These are phyloP conservation scores for Prunella fulvescens DNA, from an alignment of 2,113 vertebrate genomes.

Conservation along the genomic window DNA sequence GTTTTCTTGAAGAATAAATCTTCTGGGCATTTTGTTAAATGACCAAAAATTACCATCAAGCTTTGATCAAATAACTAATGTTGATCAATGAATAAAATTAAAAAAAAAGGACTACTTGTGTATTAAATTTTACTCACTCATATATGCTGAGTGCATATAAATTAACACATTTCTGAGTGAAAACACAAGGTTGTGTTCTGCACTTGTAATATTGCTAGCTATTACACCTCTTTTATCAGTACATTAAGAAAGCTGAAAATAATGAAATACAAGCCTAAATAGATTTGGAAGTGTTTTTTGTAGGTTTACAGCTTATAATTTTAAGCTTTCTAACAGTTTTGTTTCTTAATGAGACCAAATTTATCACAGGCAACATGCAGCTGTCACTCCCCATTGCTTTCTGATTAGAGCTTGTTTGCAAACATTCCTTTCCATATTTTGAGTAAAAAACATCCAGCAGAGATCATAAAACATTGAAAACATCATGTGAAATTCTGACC, in stretches of 20 bases:
- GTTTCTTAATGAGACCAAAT: neutral
- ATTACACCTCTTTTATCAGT: neutral
- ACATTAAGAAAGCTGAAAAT: neutral
- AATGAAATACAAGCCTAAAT: neutral
- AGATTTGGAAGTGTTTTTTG: neutral
- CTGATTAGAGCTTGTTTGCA: neutral
- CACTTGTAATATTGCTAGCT: neutral
- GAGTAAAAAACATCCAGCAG: neutral
- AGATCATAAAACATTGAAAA: neutral
- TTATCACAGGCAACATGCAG: neutral
- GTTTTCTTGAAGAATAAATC: neutral
- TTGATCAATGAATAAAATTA: neutral
- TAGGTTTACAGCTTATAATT: neutral
- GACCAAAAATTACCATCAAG: neutral
- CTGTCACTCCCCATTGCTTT: neutral
- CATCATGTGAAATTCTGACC: neutral
- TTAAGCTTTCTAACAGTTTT: neutral
- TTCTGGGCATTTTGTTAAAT: neutral
- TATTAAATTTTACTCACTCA: neutral
- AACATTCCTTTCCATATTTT: neutral
- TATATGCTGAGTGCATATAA: neutral
- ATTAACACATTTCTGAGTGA: neutral
- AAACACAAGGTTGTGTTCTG: neutral
- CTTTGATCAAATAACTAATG: neutral
- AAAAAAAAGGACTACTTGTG: neutral